Base-by-base conservation (phyloP, 2,113 vertebrate species). In the Ranitomeya variabilis region DNA sequence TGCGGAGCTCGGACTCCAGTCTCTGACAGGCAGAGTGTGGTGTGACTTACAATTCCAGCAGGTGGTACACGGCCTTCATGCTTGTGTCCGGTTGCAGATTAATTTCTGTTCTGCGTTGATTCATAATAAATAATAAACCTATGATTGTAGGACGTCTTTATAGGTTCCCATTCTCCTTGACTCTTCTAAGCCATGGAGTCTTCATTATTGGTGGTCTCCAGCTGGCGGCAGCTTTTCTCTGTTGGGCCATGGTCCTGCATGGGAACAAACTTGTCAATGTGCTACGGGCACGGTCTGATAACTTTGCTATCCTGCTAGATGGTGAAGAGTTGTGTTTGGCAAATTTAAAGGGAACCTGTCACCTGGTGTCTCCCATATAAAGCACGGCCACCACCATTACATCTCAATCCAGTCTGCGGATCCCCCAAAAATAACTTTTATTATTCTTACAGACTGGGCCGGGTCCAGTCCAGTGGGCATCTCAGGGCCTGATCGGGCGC, bases 11-110 rank as follows among this genome's bases (percentile, higher is more conserved):
- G 4, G 73, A 45, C 73, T 51, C 16, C 73, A 31, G 31, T 0
- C 21, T 9, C 51, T 69, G 51, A 11, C 66, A 23, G 60, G n/a
- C 45, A 26, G 51, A 71, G 14, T 21, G 57, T 73, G n/a, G 13
- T 12, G 67, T 21, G 83, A 73, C 51, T 57, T 73, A 15, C 26
- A 18, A 52, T 11, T 85, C 77, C 66, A 69, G 82, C 83, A 54
- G 51, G 45, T 55, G 45, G 57, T 14, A 13, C 18, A 0, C 15
- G 9, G 62, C 15, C 67, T 69, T 0, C 0, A 8, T 52, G 37
- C 71, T 15, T 16, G 14, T 73, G 69, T 4, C 67, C 18, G 11
- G 21, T 67, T 23, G 21, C 64, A 7, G 1, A 64, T 64, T 21
- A 16, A 21, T 64, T 45, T 45, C 37, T 16, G 18, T 18, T 7